Percentiles rank a stretch among this genome's conserved stretches.
Evolutionary conservation across 2,113 vertebrate species (phyloP).

Genomic region (Scophthalmus maximus): DNA sequence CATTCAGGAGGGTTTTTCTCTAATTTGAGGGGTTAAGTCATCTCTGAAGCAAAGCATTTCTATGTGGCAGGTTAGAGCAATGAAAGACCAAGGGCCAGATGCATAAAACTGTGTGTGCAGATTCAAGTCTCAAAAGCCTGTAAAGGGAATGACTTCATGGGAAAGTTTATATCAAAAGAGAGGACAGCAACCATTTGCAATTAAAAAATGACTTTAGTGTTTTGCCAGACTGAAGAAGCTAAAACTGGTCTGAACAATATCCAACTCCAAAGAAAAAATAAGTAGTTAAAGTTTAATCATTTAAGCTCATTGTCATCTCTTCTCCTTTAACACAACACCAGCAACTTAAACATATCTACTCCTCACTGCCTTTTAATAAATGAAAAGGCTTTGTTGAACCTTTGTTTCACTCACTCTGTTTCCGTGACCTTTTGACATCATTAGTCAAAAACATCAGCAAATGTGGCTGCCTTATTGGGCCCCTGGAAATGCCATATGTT

Average conservation of each 20-base stretch:
- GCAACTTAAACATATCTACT: slow-evolving; percentile 55
- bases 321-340: slow-evolving; percentile 37
- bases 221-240: neutral
- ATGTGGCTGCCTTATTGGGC: slow-evolving; percentile 66
- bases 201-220: neutral
- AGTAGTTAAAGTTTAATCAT: slow-evolving; percentile 15
- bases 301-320: neutral
- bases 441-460: slow-evolving; percentile 81
- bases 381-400: slow-evolving; percentile 55
- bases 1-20: slow-evolving; percentile 35
- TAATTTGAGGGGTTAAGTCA: slow-evolving; percentile 46
- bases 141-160: neutral
- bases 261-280: neutral
- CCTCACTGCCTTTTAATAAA: slow-evolving; percentile 35
- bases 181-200: neutral
- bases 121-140: neutral
- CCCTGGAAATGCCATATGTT: slow-evolving; percentile 83
- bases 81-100: slow-evolving; percentile 24
- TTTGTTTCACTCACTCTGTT: slow-evolving; percentile 66
- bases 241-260: neutral
- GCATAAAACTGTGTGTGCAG: neutral
- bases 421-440: slow-evolving; percentile 84
- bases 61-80: slow-evolving; percentile 17
- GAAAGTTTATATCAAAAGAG: neutral
- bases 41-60: slow-evolving; percentile 26